phyloP scores from a whole-genome alignment of 2,113 vertebrate genomes.

The Engraulis encrasicolus region DNA sequence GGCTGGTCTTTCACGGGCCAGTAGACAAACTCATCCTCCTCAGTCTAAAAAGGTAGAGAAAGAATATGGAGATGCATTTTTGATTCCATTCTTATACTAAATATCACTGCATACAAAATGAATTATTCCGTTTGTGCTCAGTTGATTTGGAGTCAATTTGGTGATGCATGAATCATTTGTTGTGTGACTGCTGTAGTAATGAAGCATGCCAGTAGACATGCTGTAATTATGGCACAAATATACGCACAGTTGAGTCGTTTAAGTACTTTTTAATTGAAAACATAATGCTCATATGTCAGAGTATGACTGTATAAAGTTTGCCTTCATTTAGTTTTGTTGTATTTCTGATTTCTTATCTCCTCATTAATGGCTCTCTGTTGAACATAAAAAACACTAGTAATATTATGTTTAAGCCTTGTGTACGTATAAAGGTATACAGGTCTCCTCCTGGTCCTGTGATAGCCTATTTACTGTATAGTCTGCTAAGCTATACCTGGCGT shows the following conservation, averaged over 20 bases:
- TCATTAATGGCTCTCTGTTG: not conserved
- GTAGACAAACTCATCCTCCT: slow-evolving; percentile 84
- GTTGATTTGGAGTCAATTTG: not conserved
- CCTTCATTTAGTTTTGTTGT: not conserved
- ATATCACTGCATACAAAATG: not conserved
- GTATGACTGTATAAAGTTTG: not conserved
- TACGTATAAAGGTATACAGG: no score
- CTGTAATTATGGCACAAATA: no score
- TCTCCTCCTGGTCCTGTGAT: no score
- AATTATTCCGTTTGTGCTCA: not conserved
- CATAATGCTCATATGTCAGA: no score
- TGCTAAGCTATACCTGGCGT: slow-evolving; percentile 76
- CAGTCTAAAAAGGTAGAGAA: slow-evolving; percentile 60
- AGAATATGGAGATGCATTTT: not conserved
- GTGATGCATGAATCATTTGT: not conserved
- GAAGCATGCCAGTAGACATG: no score
- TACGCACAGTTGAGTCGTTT: no score
- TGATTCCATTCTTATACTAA: not conserved
- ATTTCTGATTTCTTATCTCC: not conserved
- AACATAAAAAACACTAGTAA: no score
- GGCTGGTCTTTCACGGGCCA: slow-evolving; percentile 93
- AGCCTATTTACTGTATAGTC: no score
- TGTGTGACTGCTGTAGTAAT: no score
- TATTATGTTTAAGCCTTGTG: no score
- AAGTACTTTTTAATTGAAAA: no score